Evolutionary conservation across 2,113 vertebrate genomes (phyloP).

Genomic region (Microtus oregoni): DNA sequence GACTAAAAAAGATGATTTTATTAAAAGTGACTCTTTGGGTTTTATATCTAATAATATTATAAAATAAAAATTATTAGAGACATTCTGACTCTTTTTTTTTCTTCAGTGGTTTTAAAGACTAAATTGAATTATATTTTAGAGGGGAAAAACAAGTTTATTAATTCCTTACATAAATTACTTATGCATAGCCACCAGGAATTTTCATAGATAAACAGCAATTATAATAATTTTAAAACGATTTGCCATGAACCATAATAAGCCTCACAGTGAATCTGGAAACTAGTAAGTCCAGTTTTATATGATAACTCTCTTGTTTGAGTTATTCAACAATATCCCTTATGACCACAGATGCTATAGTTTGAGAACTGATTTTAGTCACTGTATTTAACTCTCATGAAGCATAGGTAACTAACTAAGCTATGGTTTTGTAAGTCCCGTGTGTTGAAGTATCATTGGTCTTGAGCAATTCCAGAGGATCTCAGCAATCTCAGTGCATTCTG

Average conservation of each 20-base stretch:
- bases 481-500: neutral
- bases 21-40: neutral
- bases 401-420: accelerated
- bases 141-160: neutral
- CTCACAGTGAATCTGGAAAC: neutral
- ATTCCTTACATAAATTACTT: neutral
- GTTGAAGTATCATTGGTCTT: neutral
- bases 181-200: neutral
- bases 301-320: neutral
- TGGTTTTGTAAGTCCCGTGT: too few species aligned
- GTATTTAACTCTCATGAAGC: too few species aligned
- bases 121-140: neutral
- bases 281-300: neutral
- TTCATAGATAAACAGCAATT: neutral
- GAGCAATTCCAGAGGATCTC: accelerated
- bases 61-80: neutral
- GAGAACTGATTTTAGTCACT: neutral
- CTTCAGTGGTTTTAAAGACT: neutral
- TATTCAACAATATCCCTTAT: neutral
- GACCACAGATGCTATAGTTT: neutral
- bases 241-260: neutral
- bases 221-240: neutral
- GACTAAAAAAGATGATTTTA: neutral
- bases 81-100: neutral
- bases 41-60: neutral